These are phyloP conservation scores for Lathronympha strigana DNA, from an alignment of 2,888 invertebrate genomes.

Conservation along the genomic window DNA sequence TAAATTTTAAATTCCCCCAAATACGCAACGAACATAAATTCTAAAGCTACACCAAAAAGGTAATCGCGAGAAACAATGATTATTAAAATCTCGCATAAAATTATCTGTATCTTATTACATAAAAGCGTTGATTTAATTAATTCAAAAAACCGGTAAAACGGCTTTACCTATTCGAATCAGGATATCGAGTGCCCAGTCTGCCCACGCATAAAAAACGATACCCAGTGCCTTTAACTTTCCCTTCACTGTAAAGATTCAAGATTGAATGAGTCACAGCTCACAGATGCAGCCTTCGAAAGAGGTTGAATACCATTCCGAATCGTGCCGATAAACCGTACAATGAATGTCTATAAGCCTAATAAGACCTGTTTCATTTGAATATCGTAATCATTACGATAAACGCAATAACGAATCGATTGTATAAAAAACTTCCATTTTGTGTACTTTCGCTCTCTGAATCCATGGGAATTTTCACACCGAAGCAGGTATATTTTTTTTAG, in stretches of 20 bases:
- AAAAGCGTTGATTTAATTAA: constrained; percentile 13
- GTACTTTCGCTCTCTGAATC: not conserved
- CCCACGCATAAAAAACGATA: not conserved
- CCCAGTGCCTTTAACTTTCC: constrained; percentile 13
- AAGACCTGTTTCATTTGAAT: not conserved
- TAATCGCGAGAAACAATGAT: too few species aligned
- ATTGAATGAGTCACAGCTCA: constrained; percentile 20
- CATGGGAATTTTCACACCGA: constrained; percentile 14
- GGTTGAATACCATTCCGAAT: constrained; percentile 10
- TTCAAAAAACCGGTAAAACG: constrained; percentile 4
- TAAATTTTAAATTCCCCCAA: not conserved
- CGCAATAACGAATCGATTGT: not conserved
- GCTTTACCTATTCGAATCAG: constrained; percentile 11
- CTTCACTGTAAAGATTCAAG: constrained; percentile 16
- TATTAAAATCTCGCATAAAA: too few species aligned
- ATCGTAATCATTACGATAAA: constrained; percentile 1
- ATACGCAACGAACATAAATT: too few species aligned
- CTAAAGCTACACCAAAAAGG: too few species aligned
- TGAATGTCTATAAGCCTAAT: constrained; percentile 1
- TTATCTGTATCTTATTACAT: not conserved
- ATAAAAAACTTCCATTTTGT: not conserved
- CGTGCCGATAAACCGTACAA: constrained; percentile 13
- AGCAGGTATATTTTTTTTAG: constrained; percentile 5
- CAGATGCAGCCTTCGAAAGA: constrained; percentile 19
- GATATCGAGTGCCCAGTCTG: constrained; percentile 8